phyloP scores from a whole-genome alignment of 2,888 invertebrate species.

The Xestoiulus laeticollis region DNA sequence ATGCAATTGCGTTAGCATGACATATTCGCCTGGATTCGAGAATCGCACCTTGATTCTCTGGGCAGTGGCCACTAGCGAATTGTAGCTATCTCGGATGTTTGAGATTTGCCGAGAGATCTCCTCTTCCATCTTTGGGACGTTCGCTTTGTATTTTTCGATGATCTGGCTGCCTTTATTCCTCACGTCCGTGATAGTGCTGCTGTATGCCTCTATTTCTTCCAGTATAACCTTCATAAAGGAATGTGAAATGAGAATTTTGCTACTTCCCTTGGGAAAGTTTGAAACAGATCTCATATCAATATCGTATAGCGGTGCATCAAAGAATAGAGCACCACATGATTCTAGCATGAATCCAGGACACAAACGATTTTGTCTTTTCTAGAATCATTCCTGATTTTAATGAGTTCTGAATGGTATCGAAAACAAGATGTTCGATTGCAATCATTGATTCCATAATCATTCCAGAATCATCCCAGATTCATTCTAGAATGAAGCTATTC shows the following conservation, averaged over 20 bases:
- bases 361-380: too few species aligned
- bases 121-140: constrained; percentile 76
- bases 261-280: not conserved
- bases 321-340: too few species aligned
- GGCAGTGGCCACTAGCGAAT: constrained; percentile 86
- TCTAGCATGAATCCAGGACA: too few species aligned
- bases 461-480: too few species aligned
- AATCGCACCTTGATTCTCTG: constrained; percentile 78
- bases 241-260: constrained; percentile 21
- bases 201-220: constrained; percentile 79
- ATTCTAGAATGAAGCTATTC: too few species aligned
- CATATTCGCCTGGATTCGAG: not conserved
- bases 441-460: too few species aligned
- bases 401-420: too few species aligned
- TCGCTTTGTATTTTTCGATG: constrained; percentile 75
- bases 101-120: constrained; percentile 85
- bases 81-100: constrained; percentile 93
- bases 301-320: too few species aligned
- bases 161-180: constrained; percentile 84
- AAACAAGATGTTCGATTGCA: too few species aligned
- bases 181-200: constrained; percentile 80
- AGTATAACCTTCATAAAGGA: constrained; percentile 62
- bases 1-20: too few species aligned
- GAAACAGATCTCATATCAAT: not conserved
- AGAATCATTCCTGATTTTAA: too few species aligned